These are phyloP conservation scores for Agonum fuliginosum DNA, from an alignment of 2,888 invertebrate genomes.

Conservation along the genomic window DNA sequence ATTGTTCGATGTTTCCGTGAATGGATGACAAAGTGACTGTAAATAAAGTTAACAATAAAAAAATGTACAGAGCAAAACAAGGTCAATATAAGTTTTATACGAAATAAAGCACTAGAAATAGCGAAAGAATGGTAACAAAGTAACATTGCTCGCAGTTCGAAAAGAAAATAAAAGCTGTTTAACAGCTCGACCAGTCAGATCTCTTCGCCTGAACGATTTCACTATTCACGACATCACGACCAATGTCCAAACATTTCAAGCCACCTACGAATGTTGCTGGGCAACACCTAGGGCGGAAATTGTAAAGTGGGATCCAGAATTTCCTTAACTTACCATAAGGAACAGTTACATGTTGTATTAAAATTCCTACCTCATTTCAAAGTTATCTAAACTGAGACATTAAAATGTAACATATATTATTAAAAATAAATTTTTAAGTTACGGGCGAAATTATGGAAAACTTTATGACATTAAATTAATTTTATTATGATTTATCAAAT, in stretches of 20 bases:
- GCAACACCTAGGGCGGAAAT: slow-evolving; percentile 29
- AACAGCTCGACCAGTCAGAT: slow-evolving; percentile 30
- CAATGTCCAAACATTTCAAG: background rate
- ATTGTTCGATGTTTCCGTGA: too few relatives aligned
- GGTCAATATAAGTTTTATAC: background rate
- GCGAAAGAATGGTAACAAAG: slow-evolving; percentile 4
- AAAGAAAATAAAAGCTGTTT: slow-evolving; percentile 24
- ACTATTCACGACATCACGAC: slow-evolving; percentile 4
- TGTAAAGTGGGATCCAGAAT: too few relatives aligned
- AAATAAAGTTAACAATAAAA: background rate
- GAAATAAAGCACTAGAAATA: background rate
- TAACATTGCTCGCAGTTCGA: slow-evolving; percentile 18
- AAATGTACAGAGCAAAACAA: background rate
- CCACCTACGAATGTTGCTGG: background rate
- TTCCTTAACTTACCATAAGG: too few relatives aligned
- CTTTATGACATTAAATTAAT: too few relatives aligned
- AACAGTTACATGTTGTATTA: too few relatives aligned
- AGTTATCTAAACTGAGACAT: too few relatives aligned
- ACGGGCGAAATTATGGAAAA: too few relatives aligned
- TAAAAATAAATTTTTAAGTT: too few relatives aligned
- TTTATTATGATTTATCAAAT: too few relatives aligned
- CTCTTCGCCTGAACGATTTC: background rate
- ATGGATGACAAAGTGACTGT: too few relatives aligned
- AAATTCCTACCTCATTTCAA: too few relatives aligned
- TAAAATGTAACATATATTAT: too few relatives aligned